A percentile compares a stretch with the other conserved stretches of the same genome.
These are phyloP conservation scores for Potamilus streckersoni DNA, from an alignment of 1,140 invertebrate species.

Conservation along the genomic window DNA sequence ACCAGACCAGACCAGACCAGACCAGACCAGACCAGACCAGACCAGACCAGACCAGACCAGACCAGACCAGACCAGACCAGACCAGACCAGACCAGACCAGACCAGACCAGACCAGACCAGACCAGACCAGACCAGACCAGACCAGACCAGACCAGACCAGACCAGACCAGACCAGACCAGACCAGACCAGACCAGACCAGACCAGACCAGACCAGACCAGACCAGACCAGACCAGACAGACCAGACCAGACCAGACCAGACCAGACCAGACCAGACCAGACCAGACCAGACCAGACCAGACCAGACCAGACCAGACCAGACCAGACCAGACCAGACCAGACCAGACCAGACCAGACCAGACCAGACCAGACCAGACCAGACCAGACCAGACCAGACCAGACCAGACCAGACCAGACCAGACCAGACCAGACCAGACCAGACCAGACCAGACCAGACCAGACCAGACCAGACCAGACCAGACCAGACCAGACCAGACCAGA, in stretches of 20 bases:
- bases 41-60: slow-evolving; percentile 5
- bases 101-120: slow-evolving; percentile 6
- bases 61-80: slow-evolving; percentile 2
- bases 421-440: no score
- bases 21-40: slow-evolving; percentile 14
- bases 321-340: slow-evolving; percentile 8
- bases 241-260: no score
- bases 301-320: slow-evolving; percentile 14
- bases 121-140: slow-evolving; percentile 8
- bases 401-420: slow-evolving; percentile 20
- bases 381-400: slow-evolving; percentile 18
- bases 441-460: no score
- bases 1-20: slow-evolving; percentile 14
- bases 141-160: not conserved
- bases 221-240: no score
- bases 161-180: slow-evolving; percentile 30
- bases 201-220: no score
- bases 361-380: slow-evolving; percentile 20
- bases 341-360: slow-evolving; percentile 15
- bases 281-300: slow-evolving; percentile 32
- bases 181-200: slow-evolving; percentile 18
- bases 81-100: slow-evolving; percentile 4
- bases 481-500: no score
- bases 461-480: no score
- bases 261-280: slow-evolving; percentile 31